These are phyloP conservation scores for Polymixis lichenea DNA, from an alignment of 2,888 invertebrate species.

Conservation along the genomic window DNA sequence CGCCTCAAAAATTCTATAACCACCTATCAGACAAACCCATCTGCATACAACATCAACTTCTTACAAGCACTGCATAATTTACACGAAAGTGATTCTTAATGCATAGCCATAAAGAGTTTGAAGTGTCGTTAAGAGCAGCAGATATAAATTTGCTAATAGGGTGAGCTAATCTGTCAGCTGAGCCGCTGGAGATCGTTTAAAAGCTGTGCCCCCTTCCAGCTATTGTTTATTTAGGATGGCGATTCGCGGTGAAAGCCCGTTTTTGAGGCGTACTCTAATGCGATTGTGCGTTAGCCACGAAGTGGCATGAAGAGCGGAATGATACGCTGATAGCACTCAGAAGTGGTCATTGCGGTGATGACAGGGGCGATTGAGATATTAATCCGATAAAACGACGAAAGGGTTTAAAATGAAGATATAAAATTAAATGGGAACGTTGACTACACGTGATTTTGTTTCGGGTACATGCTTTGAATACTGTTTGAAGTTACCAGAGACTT, in stretches of 20 bases:
- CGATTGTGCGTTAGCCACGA: slow-evolving; percentile 85
- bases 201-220: slow-evolving; percentile 87
- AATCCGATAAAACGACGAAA: slow-evolving; percentile 67
- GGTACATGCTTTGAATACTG: slow-evolving; percentile 26
- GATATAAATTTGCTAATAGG: slow-evolving; percentile 78
- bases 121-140: slow-evolving; percentile 55
- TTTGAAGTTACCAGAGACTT: slow-evolving; percentile 46
- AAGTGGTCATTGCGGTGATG: slow-evolving; percentile 70
- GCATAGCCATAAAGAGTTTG: slow-evolving; percentile 39
- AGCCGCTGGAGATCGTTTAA: slow-evolving; percentile 88
- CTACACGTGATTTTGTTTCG: slow-evolving; percentile 47
- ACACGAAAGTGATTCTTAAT: slow-evolving; percentile 65
- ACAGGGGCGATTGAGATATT: slow-evolving; percentile 73
- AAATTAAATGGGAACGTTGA: slow-evolving; percentile 51
- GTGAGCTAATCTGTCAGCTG: slow-evolving; percentile 89
- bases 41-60: slow-evolving; percentile 71
- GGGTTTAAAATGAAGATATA: slow-evolving; percentile 54
- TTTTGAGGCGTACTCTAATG: slow-evolving; percentile 88
- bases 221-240: slow-evolving; percentile 90
- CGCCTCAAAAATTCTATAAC: slow-evolving; percentile 87
- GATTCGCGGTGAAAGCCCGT: slow-evolving; percentile 86
- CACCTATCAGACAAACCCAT: slow-evolving; percentile 84
- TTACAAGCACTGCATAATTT: slow-evolving; percentile 22
- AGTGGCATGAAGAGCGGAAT: slow-evolving; percentile 75
- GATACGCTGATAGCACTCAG: slow-evolving; percentile 77